phyloP scores from a whole-genome alignment of 2,888 invertebrate genomes.

The Eupithecia subumbrata region DNA sequence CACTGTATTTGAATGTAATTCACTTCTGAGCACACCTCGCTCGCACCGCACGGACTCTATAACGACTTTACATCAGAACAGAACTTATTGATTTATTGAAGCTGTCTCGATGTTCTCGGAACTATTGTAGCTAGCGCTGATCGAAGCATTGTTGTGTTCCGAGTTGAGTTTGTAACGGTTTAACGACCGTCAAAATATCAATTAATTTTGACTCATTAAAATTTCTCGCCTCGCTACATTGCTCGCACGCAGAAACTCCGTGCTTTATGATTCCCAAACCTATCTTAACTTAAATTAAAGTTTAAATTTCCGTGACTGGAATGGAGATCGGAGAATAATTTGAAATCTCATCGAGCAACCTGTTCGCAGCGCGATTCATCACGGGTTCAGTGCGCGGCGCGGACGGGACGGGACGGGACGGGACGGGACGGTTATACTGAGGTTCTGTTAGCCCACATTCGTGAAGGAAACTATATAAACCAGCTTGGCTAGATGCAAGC shows the following conservation, averaged over 20 bases:
- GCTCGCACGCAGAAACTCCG: slow-evolving; percentile 24
- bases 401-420: too few species aligned
- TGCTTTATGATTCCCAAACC: slow-evolving; percentile 34
- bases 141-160: slow-evolving; percentile 50
- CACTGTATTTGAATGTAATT: background rate
- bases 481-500: too few species aligned
- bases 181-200: slow-evolving; percentile 67
- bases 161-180: slow-evolving; percentile 49
- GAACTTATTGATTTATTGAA: slow-evolving; percentile 23
- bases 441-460: background rate
- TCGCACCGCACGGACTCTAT: background rate
- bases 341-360: slow-evolving; percentile 68
- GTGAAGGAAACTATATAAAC: too few species aligned
- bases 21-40: background rate
- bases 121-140: slow-evolving; percentile 32
- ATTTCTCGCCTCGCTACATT: slow-evolving; percentile 55
- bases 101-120: slow-evolving; percentile 38
- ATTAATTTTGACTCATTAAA: slow-evolving; percentile 71
- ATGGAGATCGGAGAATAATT: slow-evolving; percentile 46
- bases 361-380: slow-evolving; percentile 25
- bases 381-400: slow-evolving; percentile 6
- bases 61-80: background rate
- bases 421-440: too few species aligned
- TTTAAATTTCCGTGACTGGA: slow-evolving; percentile 37
- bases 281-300: slow-evolving; percentile 32